Base-by-base conservation (phyloP, 2,888 invertebrate species). In the Tenthredo mesomela region DNA sequence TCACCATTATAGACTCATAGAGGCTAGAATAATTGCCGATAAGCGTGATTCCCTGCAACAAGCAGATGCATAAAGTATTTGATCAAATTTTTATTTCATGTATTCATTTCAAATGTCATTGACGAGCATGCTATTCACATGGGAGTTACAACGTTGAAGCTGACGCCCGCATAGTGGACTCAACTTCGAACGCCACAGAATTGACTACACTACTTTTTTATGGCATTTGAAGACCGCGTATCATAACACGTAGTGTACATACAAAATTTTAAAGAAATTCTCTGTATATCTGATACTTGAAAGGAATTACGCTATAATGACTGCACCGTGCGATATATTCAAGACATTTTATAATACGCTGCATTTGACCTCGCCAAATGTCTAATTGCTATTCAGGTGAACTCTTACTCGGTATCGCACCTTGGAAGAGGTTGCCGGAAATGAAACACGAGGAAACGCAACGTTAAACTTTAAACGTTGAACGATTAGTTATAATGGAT, bases 41-140 rank as follows among this genome's bases (percentile, higher is more conserved):
- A 33, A 54, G 54, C 77, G 18, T 33, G 54, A 77, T 54, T 77
- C 50, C 54, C 50, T 77, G 54, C 77, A 54, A 77, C 77, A 54
- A 77, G 50, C 50, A 77, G 77, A 77, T 77, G 7, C 29, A 7
- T 54, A 18, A 18, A 77, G 50, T 50, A 77, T 77, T 50, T 9
- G 4, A 18, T 50, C 43, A 43, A 67, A 29, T 18, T 33, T 73
- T 21, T 25, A 9, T 25, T 21, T 21, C 40, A 15, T 7, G 21
- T 73, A 29, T 29, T 25, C 15, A 43, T 73, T 67, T 67, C 67
- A 67, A 29, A 33, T 67, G 5, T 67, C 18, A 67, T 67, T 33
- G 33, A 67, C 29, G 33, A 33, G 33, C 33, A 33, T 67, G 33
- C 33, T 37, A 37, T 37, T 33, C 15, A 7, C 33, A 21, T 54